Conservation (phyloP, 2,888 invertebrate species). For the Leptopilina syphax region DNA sequence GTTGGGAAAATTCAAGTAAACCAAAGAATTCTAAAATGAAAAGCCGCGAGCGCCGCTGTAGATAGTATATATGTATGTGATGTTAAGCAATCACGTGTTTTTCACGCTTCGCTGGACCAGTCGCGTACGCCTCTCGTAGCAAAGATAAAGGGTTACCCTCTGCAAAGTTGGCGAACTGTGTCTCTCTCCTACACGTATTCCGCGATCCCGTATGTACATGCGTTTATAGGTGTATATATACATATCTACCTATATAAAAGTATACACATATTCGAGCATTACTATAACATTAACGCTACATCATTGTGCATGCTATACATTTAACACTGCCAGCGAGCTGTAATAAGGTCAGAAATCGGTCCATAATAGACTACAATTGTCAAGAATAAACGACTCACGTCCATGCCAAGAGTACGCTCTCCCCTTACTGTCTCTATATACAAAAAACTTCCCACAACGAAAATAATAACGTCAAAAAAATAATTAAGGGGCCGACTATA, state of each 20-base stretch:
- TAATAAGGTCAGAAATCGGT: constrained; percentile 59
- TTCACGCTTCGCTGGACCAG: constrained; percentile 65
- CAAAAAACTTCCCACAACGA: not conserved
- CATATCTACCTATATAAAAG: no score
- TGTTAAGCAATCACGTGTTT: constrained; percentile 57
- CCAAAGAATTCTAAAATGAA: constrained; percentile 49
- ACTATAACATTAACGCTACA: constrained; percentile 43
- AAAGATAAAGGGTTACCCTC: constrained; percentile 64
- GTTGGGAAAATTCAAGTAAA: constrained; percentile 42
- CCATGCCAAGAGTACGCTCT: not conserved
- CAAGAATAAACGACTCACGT: constrained; percentile 1
- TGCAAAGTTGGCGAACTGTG: constrained; percentile 37
- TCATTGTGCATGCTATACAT: constrained; percentile 58
- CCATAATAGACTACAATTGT: constrained; percentile 15
- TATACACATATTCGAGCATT: constrained; percentile 45
- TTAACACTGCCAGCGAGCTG: constrained; percentile 65
- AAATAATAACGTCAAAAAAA: no score
- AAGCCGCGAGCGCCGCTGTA: constrained; percentile 24
- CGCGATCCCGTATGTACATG: constrained; percentile 36
- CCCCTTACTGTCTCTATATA: not conserved
- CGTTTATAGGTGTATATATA: constrained; percentile 10
- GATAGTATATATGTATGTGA: not conserved
- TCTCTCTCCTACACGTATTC: constrained; percentile 57
- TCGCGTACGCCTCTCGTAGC: constrained; percentile 58
- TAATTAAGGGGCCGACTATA: no score